phyloP scores from a whole-genome alignment of 2,888 invertebrate species.

The Julus scandinavius region DNA sequence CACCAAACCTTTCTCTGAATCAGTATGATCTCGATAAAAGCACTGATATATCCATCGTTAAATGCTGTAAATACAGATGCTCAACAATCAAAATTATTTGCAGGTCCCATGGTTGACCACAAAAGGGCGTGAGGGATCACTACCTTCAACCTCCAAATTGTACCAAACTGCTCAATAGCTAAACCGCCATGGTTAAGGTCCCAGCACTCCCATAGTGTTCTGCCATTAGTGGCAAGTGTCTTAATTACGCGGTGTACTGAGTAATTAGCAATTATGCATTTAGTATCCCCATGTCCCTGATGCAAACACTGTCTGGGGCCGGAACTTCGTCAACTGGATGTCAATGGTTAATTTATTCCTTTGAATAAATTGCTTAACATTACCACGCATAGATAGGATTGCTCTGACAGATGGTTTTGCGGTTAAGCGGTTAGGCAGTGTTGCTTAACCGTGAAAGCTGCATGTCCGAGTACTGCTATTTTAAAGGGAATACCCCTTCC shows the following conservation, averaged over 20 bases:
- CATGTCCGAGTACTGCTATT: neutral
- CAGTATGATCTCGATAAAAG: neutral
- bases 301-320: neutral
- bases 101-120: neutral
- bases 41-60: neutral
- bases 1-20: neutral
- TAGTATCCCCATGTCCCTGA: neutral
- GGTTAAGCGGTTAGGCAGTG: neutral
- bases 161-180: neutral
- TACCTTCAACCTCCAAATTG: neutral
- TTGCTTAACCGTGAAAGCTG: neutral
- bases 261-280: conserved; percentile 22
- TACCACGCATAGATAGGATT: neutral
- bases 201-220: neutral
- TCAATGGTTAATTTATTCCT: neutral
- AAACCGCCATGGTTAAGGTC: neutral
- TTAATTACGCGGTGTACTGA: conserved; percentile 42
- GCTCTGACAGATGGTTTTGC: neutral
- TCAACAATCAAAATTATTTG: neutral
- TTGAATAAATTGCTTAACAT: neutral
- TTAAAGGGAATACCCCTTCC: too few relatives aligned
- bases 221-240: conserved; percentile 32
- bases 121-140: neutral
- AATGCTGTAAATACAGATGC: neutral
- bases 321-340: neutral